Conservation (phyloP, 2,888 invertebrate genomes). For the Cordilura impudica region DNA sequence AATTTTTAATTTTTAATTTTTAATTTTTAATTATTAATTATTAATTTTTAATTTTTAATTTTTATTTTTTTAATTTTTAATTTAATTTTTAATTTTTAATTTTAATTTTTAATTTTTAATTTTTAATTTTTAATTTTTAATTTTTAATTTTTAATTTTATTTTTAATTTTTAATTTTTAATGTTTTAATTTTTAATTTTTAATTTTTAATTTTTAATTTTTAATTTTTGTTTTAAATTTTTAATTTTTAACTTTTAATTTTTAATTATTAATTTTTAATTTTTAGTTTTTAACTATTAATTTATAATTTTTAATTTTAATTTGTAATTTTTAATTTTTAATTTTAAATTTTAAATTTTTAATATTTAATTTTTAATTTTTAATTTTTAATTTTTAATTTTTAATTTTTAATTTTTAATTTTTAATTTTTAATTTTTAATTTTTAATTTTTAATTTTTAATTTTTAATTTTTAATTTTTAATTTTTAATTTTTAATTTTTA, state of each 20-base stretch:
- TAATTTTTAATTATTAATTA: neutral
- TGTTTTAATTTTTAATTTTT: no score
- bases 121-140: neutral
- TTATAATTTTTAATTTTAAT: no score
- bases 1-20: neutral
- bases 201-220: no score
- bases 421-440: neutral
- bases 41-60: neutral
- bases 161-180: neutral
- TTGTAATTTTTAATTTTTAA: neutral
- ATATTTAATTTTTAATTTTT: neutral
- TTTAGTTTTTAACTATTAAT: no score
- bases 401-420: neutral
- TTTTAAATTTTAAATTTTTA: neutral
- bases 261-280: no score
- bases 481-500: neutral
- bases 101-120: neutral
- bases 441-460: neutral
- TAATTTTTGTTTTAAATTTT: no score
- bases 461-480: neutral
- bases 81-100: neutral
- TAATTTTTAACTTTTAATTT: no score
- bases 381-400: neutral
- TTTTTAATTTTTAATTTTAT: neutral
- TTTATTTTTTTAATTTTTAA: neutral